phyloP scores from a whole-genome alignment of 2,888 invertebrate genomes.

The Melolontha melolontha region DNA sequence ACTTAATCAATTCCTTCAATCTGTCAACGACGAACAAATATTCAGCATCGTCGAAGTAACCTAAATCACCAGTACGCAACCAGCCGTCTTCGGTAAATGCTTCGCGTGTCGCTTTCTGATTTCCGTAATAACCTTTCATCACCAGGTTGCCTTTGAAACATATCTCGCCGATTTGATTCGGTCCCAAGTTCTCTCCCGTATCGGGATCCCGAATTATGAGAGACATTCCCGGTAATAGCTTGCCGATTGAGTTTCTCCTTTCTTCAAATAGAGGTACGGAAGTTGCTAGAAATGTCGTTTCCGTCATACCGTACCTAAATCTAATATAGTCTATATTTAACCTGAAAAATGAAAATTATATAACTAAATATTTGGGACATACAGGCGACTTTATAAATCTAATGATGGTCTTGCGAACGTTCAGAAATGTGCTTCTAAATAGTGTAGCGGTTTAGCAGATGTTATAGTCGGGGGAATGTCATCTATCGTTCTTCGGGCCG shows the following conservation, averaged over 20 bases:
- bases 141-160: slow-evolving; percentile 84
- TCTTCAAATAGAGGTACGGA: slow-evolving; percentile 56
- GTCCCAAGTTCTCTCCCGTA: slow-evolving; percentile 71
- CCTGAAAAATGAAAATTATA: slow-evolving; percentile 49
- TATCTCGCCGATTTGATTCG: slow-evolving; percentile 78
- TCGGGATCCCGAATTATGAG: slow-evolving; percentile 74
- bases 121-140: slow-evolving; percentile 81
- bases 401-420: too few species aligned
- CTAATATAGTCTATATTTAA: slow-evolving; percentile 69
- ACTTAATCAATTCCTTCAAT: slow-evolving; percentile 82
- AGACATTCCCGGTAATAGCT: slow-evolving; percentile 69
- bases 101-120: slow-evolving; percentile 76
- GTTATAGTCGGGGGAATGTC: too few species aligned
- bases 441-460: too few species aligned
- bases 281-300: slow-evolving; percentile 72
- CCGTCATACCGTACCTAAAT: slow-evolving; percentile 82
- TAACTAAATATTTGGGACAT: too few species aligned
- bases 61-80: slow-evolving; percentile 76
- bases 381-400: too few species aligned
- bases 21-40: slow-evolving; percentile 77
- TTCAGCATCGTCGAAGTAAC: slow-evolving; percentile 71
- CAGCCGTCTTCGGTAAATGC: slow-evolving; percentile 76
- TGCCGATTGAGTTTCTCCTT: slow-evolving; percentile 33
- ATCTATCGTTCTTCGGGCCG: too few species aligned
- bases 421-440: too few species aligned